Evolutionary conservation across 2,113 vertebrate genomes (phyloP).

Genomic region (Lonchura striata): DNA sequence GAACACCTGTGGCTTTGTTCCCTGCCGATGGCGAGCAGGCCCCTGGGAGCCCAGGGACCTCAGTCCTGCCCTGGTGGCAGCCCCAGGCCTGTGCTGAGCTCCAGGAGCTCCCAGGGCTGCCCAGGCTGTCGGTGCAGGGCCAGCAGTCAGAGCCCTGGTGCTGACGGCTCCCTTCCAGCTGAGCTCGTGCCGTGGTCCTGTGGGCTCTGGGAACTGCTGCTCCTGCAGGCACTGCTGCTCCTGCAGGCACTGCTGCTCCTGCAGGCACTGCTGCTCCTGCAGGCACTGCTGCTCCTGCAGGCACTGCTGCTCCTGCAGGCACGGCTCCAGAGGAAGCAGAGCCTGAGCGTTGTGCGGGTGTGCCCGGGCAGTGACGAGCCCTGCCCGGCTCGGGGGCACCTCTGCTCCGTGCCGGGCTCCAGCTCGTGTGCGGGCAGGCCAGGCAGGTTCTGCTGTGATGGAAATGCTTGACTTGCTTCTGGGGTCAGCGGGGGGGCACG

Average conservation of each 20-base stretch:
- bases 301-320: conserved; percentile 4
- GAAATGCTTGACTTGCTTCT: conserved; percentile 73
- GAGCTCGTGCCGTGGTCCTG: fast-evolving
- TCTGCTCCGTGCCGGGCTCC: background rate
- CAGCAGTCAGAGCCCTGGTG: fast-evolving
- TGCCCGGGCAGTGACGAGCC: background rate
- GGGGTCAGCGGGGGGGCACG: conserved; percentile 81
- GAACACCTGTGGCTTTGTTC: background rate
- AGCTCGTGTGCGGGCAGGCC: conserved; percentile 51
- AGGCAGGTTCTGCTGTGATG: conserved; percentile 75
- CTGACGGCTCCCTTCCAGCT: background rate
- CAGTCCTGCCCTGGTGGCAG: background rate
- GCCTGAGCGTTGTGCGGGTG: background rate
- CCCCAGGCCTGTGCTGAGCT: background rate
- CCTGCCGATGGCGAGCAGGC: fast-evolving
- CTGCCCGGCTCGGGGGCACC: background rate
- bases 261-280: too few species aligned
- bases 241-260: too few species aligned
- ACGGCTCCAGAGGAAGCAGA: background rate
- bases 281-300: too few species aligned
- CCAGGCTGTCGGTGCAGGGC: background rate
- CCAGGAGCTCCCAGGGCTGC: background rate
- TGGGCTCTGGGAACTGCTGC: background rate
- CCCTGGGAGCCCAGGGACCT: background rate
- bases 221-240: background rate